Conservation (phyloP, 1,140 invertebrate species). For the Dolichoris vasculosae region DNA sequence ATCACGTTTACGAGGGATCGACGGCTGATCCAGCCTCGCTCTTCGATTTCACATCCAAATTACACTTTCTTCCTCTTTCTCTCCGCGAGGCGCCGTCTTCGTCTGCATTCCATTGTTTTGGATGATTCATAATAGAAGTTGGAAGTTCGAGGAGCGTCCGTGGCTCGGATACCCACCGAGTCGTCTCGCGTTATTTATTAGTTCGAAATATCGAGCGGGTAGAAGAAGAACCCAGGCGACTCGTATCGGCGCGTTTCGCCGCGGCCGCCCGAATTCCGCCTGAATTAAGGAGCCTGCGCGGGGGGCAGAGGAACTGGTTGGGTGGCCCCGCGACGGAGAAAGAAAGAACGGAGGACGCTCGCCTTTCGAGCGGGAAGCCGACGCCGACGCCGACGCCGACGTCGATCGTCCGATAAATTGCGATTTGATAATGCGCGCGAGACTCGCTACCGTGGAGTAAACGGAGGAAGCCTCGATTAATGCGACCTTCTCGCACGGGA, state of each 20-base stretch:
- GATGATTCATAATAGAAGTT: slow-evolving; percentile 72
- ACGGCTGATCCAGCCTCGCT: neutral
- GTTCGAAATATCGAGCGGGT: slow-evolving; percentile 67
- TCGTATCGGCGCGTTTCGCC: too few relatives aligned
- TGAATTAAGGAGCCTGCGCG: slow-evolving; percentile 55
- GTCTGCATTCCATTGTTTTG: slow-evolving; percentile 75
- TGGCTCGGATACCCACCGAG: slow-evolving; percentile 32
- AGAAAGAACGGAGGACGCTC: slow-evolving; percentile 19
- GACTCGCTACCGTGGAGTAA: slow-evolving; percentile 30
- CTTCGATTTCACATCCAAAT: neutral
- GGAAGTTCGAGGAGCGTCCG: slow-evolving; percentile 54
- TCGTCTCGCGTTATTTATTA: slow-evolving; percentile 66
- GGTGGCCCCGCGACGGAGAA: slow-evolving; percentile 63
- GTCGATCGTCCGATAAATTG: slow-evolving; percentile 47
- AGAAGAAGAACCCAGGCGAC: slow-evolving; percentile 33
- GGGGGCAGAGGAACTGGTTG: slow-evolving; percentile 56
- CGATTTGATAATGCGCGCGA: slow-evolving; percentile 43
- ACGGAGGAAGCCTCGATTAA: neutral
- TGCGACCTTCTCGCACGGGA: too few relatives aligned
- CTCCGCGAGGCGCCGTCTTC: slow-evolving; percentile 64
- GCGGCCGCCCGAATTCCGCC: slow-evolving; percentile 56
- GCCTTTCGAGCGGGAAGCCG: slow-evolving; percentile 33
- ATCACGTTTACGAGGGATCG: slow-evolving; percentile 16
- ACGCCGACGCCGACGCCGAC: too few relatives aligned
- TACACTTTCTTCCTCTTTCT: neutral